A percentile compares a stretch with the other conserved stretches of the same genome.
Evolutionary conservation across 2,888 invertebrate species (phyloP).

Genomic region (Drosophila algonquin): DNA sequence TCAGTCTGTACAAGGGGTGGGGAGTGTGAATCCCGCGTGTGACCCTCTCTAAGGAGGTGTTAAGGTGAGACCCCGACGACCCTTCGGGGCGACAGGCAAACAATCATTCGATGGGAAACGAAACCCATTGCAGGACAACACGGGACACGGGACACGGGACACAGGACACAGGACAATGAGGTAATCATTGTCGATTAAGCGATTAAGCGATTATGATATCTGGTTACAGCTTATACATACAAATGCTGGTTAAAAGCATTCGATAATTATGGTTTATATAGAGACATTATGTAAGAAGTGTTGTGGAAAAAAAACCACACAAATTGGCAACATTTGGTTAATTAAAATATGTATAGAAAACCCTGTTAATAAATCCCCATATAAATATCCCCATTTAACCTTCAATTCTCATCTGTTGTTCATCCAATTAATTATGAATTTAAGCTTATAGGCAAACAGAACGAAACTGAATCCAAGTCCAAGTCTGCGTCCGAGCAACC

Average conservation of each 20-base stretch:
- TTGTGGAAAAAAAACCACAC: not conserved
- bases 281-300: not conserved
- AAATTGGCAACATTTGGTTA: not conserved
- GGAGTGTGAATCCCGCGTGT: conserved; percentile 18
- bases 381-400: conserved; percentile 10
- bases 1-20: not conserved
- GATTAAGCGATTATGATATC: conserved; percentile 45
- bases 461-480: not conserved
- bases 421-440: conserved; percentile 30
- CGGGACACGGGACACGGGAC: not conserved
- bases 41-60: conserved; percentile 39
- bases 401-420: conserved; percentile 9
- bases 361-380: not conserved
- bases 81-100: conserved; percentile 46
- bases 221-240: conserved; percentile 15
- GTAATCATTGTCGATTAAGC: conserved; percentile 47
- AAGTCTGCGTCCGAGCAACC: conserved; percentile 27
- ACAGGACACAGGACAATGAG: conserved; percentile 25
- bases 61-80: conserved; percentile 43
- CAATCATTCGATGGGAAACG: conserved; percentile 58
- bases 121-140: conserved; percentile 41
- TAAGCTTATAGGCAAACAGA: conserved; percentile 28
- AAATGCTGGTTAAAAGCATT: conserved; percentile 34
- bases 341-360: not conserved
- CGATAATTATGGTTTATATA: conserved; percentile 7